Percentiles rank a stretch among this genome's conserved stretches.
Evolutionary conservation across 2,888 invertebrate genomes (phyloP).

Genomic region (Xestia rhomboidea): DNA sequence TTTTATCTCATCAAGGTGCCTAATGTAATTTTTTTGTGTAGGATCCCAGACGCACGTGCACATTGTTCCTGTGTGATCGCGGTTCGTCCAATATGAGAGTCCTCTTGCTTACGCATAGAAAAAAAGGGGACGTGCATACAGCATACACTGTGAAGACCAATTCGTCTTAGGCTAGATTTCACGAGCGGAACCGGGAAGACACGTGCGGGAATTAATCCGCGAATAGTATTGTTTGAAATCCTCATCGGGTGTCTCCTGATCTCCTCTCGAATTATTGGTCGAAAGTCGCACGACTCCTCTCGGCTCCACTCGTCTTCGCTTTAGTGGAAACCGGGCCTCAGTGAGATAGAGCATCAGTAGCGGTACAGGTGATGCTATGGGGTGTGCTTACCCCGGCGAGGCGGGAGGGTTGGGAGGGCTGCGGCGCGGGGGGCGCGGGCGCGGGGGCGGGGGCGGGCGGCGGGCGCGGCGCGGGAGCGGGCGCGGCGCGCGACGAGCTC

Average conservation of each 20-base stretch:
- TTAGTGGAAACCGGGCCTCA: background rate
- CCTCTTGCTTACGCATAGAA: background rate
- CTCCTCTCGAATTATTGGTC: background rate
- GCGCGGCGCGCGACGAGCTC: slow-evolving; percentile 62
- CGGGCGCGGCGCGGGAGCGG: slow-evolving; percentile 20
- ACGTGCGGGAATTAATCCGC: background rate
- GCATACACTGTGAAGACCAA: background rate
- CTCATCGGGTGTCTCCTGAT: background rate
- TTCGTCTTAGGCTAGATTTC: background rate
- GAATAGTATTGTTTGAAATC: background rate
- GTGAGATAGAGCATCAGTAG: slow-evolving; percentile 3
- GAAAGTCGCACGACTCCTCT: background rate
- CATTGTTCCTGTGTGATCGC: background rate
- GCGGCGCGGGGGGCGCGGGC: slow-evolving; percentile 37
- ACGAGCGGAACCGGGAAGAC: background rate
- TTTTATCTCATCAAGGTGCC: background rate
- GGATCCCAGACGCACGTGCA: background rate
- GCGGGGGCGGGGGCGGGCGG: slow-evolving; percentile 22
- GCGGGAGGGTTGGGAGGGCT: slow-evolving; percentile 59
- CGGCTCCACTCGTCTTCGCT: background rate
- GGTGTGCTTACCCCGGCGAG: slow-evolving; percentile 63
- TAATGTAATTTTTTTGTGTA: background rate
- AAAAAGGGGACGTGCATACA: background rate
- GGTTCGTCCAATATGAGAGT: background rate
- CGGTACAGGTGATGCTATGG: background rate